A percentile compares a stretch with the other conserved stretches of the same genome.
Conservation (phyloP, 2,888 invertebrate species). For the Thumatha senex region DNA sequence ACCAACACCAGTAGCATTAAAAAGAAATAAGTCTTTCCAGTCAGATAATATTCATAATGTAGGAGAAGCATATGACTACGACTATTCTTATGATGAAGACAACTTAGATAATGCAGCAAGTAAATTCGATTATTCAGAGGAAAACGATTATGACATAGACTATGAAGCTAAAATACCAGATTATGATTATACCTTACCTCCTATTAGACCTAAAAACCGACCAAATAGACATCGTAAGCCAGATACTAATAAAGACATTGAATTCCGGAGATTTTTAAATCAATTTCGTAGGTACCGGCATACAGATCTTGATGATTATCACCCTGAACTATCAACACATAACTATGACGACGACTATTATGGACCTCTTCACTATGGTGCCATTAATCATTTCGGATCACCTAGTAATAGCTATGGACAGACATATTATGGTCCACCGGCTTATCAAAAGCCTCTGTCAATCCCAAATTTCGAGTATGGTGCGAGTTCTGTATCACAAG, state of each 20-base stretch:
- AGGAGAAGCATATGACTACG: slow-evolving; percentile 31
- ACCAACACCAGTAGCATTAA: slow-evolving; percentile 48
- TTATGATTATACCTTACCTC: slow-evolving; percentile 23
- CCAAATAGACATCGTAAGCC: slow-evolving; percentile 8
- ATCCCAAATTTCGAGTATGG: slow-evolving; percentile 7
- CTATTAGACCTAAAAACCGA: not conserved
- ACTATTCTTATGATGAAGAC: slow-evolving; percentile 31
- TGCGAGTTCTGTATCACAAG: slow-evolving; percentile 4
- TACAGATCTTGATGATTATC: slow-evolving; percentile 24
- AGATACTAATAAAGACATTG: slow-evolving; percentile 6
- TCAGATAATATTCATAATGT: slow-evolving; percentile 12
- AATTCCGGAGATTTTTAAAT: slow-evolving; percentile 14
- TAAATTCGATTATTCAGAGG: slow-evolving; percentile 29
- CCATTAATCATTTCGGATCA: slow-evolving; percentile 6
- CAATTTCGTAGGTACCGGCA: slow-evolving; percentile 21
- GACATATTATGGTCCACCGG: slow-evolving; percentile 11
- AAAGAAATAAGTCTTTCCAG: slow-evolving; percentile 24
- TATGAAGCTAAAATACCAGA: slow-evolving; percentile 37
- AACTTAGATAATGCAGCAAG: slow-evolving; percentile 25
- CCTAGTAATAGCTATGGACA: slow-evolving; percentile 14
- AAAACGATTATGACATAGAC: slow-evolving; percentile 41
- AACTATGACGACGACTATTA: slow-evolving; percentile 14
- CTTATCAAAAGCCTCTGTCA: not conserved
- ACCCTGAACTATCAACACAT: slow-evolving; percentile 9
- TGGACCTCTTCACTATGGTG: slow-evolving; percentile 9